Evolutionary conservation across 2,888 invertebrate genomes (phyloP), one percentile per base, ranked within the genome.

Genomic region (Panopea generosa): DNA sequence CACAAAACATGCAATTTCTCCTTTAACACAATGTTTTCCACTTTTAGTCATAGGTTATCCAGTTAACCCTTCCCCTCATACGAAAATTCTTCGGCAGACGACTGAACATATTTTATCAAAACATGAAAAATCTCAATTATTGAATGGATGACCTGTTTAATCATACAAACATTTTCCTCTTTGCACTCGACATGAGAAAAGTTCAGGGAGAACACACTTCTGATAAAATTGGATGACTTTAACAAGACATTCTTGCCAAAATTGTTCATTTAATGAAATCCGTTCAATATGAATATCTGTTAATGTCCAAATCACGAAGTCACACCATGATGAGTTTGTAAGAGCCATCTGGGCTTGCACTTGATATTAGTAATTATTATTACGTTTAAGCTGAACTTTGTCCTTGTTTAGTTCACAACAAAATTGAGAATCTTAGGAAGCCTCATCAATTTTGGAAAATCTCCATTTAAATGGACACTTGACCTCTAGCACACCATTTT

Each of bases 291-390:
- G 38, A 18, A 27, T 14, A 14, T 57, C 67, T 29, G 52, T 45
- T 33, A 62, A 27, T 40, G 70, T 72, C 71, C 67, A 77, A 4
- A 59, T 33, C 33, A 33, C 33, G 11, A 33, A 33, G 33, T 72
- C 62, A 52, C 77, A 77, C 67, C 68, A 77, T 26, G 57, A n/a
- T 33, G 45, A 29, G 9, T 33, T 38, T 16, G 43, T 70, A 14
- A 72, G 29, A 33, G 52, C 68, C 52, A 72, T 43, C 45, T 77
- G 77, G 3, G 63, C 67, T 45, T 68, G 68, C n/a, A 72, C 40
- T 50, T 77, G 72, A 24, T 33, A 62, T 26, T 59, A 63, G 43
- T 72, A 68, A 27, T 20, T 47, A 26, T 77, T 67, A 47, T 55
- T 67, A 53, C 16, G 53, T 20, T 72, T 77, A n/a, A 72, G 22